A percentile compares a stretch with the other conserved stretches of the same genome.
Conservation (phyloP, 1,140 invertebrate genomes). For the Achatina immaculata region DNA sequence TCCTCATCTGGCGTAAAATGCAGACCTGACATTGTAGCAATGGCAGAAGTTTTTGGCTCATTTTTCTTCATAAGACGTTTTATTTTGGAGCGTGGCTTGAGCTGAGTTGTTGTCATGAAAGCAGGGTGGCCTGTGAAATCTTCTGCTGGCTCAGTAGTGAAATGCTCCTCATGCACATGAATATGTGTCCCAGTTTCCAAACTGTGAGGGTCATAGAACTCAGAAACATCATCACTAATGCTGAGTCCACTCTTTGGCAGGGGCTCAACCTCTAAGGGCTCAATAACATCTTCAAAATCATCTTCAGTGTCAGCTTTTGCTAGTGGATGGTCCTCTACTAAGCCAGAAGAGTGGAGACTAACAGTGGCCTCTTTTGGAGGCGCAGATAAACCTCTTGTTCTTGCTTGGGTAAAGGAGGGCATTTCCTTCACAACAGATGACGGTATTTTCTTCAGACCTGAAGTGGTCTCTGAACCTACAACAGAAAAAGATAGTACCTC, state of each 20-base stretch:
- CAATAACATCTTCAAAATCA: conserved; percentile 34
- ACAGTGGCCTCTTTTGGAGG: not conserved
- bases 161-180: conserved; percentile 48
- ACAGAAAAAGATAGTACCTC: not conserved
- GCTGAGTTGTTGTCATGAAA: conserved; percentile 24
- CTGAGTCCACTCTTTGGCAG: not conserved
- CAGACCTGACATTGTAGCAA: conserved; percentile 53
- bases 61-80: conserved; percentile 43
- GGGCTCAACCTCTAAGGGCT: not conserved
- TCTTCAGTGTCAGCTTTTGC: conserved; percentile 32
- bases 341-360: not conserved
- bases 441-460: not conserved
- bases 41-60: conserved; percentile 40
- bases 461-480: not conserved
- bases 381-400: not conserved
- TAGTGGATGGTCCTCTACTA: conserved; percentile 26
- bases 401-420: not conserved
- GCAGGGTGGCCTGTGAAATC: conserved; percentile 47
- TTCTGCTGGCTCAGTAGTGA: conserved; percentile 49
- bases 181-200: conserved; percentile 34
- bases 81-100: conserved; percentile 41
- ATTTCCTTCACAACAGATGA: not conserved
- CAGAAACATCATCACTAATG: conserved; percentile 13
- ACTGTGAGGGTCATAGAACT: conserved; percentile 18
- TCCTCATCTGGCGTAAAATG: conserved; percentile 43